Evolutionary conservation across 1,140 invertebrate genomes (phyloP).

Genomic region (Drosophila trapezifrons): DNA sequence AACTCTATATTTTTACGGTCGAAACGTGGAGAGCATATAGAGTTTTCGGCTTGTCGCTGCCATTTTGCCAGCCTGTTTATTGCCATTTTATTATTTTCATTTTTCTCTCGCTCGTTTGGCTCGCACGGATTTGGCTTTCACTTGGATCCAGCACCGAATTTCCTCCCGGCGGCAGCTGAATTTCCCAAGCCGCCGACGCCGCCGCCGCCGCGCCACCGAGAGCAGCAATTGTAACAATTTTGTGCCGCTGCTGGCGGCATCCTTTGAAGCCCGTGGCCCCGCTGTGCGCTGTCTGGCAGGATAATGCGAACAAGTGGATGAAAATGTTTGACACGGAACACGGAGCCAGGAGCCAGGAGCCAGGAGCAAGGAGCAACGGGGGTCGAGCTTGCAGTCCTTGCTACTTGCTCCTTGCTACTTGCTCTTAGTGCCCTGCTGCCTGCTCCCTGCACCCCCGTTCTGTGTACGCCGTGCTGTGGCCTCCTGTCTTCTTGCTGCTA

Average conservation of each 20-base stretch:
- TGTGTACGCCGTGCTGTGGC: constrained; percentile 64
- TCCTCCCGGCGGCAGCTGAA: too few species aligned
- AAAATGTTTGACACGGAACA: constrained; percentile 78
- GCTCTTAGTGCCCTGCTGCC: constrained; percentile 31
- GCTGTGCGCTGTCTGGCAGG: constrained; percentile 62
- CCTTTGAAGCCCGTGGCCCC: constrained; percentile 63
- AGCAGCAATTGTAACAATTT: constrained; percentile 46
- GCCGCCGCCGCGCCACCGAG: neutral
- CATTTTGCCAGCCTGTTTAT: constrained; percentile 36
- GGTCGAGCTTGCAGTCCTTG: constrained; percentile 50
- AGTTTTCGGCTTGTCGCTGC: constrained; percentile 21
- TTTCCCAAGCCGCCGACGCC: constrained; percentile 1
- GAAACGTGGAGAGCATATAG: constrained; percentile 5
- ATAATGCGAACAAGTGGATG: constrained; percentile 80
- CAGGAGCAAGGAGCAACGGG: neutral
- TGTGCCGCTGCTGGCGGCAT: constrained; percentile 40
- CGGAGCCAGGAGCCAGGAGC: neutral
- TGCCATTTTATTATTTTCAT: constrained; percentile 43
- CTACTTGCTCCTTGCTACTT: neutral
- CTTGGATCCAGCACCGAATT: neutral
- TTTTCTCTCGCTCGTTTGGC: constrained; percentile 32
- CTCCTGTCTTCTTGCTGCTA: constrained; percentile 56
- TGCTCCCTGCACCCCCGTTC: neutral
- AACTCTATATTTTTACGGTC: neutral
- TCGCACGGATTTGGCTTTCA: constrained; percentile 49